Base-by-base conservation (phyloP, 2,113 vertebrate species). In the Spilogale gracilis region DNA sequence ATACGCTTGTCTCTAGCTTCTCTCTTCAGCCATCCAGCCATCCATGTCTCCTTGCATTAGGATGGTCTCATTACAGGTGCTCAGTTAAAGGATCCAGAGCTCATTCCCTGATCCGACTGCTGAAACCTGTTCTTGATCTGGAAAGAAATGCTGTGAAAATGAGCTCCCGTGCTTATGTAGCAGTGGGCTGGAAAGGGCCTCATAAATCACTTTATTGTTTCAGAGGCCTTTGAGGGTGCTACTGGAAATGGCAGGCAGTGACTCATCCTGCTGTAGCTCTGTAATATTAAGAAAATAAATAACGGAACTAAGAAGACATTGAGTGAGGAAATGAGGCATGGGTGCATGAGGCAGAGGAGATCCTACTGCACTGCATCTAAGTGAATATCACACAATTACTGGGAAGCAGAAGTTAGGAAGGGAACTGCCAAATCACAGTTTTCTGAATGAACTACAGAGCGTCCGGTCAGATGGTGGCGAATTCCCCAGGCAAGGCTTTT, bases 241-340 rank as follows among this genome's bases (percentile, higher is more conserved):
- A 91, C 84, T 98, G 97, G 97, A 94, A 98, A 98, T 92, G 97
- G 97, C 96, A 98, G 95, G 13, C 94, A 98, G 97, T 99, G 99
- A 99, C 98, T 99, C 99, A 99, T 99, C 98, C 92, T 97, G 90
- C 97, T 92, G 52, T 97, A 96, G 96, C 98, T 98, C 98, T 98
- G 97, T 98, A 99, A 98, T 98, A 99, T 98, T 99, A 98, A 98
- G 98, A 98, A 99, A 99, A 99, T 98, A 99, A 99, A 99, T 99
- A 99, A 98, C 87, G 96, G 98, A 98, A 94, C 97, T 98, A 96
- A 98, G 98, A 99, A 99, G 98, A 98, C 98, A 99, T 99, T 99
- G 99, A 99, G 98, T 98, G 98, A 99, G 99, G 99, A 99, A 99
- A 99, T 99, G 98, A 99, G 98, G 98, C 98, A 99, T 93, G 95